Evolutionary conservation across 2,797 vertebrate species (phyloP).

Genomic region (Rousettus madagascariensis): DNA sequence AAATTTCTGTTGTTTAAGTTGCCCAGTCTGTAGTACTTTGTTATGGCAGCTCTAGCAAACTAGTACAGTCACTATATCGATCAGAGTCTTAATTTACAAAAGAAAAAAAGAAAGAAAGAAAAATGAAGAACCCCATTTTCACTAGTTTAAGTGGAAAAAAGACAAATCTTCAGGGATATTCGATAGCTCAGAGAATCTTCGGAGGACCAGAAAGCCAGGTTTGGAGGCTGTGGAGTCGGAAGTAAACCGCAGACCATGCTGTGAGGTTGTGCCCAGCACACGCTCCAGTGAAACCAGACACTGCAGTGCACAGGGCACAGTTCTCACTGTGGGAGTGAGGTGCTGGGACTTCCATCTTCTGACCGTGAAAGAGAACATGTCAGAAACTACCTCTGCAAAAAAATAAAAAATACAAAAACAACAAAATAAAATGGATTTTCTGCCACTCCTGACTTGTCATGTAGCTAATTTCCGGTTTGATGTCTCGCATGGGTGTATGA

Average conservation of each 20-base stretch:
- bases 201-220: neutral
- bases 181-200: neutral
- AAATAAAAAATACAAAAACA: neutral
- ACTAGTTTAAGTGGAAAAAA: neutral
- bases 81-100: neutral
- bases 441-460: neutral
- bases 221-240: neutral
- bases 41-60: neutral
- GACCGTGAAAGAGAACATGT: neutral
- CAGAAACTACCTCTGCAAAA: neutral
- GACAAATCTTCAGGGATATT: neutral
- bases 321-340: neutral
- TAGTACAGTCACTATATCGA: neutral
- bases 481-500: neutral
- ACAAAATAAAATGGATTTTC: neutral
- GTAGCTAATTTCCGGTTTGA: neutral
- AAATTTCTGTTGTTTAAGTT: neutral
- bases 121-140: neutral
- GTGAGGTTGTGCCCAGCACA: neutral
- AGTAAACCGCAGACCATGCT: neutral
- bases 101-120: too few relatives aligned
- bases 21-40: neutral
- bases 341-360: neutral
- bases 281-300: neutral
- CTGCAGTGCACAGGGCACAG: too few relatives aligned